Conservation (phyloP, 2,888 invertebrate species). For the Linhomoeus sp. region DNA sequence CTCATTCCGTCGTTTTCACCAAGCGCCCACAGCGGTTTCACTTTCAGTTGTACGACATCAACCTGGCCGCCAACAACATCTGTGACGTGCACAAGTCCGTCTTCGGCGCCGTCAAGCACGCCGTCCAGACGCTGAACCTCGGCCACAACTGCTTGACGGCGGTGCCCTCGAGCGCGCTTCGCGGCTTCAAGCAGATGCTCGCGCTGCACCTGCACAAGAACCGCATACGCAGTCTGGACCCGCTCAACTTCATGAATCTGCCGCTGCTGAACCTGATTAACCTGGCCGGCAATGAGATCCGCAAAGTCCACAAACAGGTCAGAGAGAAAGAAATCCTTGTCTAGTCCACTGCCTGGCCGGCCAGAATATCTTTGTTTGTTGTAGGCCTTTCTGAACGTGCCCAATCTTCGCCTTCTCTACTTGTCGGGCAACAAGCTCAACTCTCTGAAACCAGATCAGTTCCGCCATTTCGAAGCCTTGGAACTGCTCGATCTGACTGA, state of each 20-base stretch:
- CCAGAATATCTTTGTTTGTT: constrained; percentile 1
- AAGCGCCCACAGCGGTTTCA: no score
- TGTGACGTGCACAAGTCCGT: constrained; percentile 16
- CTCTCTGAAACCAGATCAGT: constrained; percentile 14
- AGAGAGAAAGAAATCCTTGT: no score
- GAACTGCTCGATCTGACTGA: constrained; percentile 20
- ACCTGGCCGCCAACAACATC: constrained; percentile 23
- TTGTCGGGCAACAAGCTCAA: constrained; percentile 18
- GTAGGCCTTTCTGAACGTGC: constrained; percentile 26
- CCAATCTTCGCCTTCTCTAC: constrained; percentile 23
- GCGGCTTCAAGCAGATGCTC: constrained; percentile 24
- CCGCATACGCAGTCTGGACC: constrained; percentile 15
- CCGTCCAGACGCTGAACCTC: constrained; percentile 22
- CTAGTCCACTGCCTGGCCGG: no score
- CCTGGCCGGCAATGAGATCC: constrained; percentile 19
- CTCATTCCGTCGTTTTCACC: no score
- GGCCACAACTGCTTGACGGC: constrained; percentile 19
- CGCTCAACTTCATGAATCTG: constrained; percentile 24
- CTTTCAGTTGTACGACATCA: not conserved
- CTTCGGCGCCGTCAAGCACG: constrained; percentile 21
- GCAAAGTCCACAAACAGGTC: constrained; percentile 9
- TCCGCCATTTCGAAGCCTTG: constrained; percentile 20
- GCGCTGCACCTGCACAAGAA: constrained; percentile 25
- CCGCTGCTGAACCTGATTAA: constrained; percentile 23
- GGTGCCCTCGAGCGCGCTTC: constrained; percentile 14